Base-by-base conservation (phyloP, 2,888 invertebrate species). In the Oscheius sp. region DNA sequence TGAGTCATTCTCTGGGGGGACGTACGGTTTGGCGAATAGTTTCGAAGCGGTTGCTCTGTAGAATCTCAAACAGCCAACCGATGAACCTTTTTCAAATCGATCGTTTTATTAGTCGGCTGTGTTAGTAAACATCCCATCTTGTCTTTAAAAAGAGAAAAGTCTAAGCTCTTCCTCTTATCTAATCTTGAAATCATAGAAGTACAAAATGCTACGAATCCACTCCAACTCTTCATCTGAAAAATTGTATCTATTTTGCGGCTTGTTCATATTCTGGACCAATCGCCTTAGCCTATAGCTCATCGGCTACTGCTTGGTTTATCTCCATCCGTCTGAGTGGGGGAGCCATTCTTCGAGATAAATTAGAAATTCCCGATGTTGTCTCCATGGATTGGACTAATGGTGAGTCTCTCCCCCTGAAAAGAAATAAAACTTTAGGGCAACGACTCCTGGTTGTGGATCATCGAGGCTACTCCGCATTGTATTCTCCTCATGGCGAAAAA, bases 201-300 rank as follows among this genome's bases (percentile, higher is more conserved):
- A 75, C 75, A 4, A 57, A 46, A 15, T 72, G 73, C 31, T 78
- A 78, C 31, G 20, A 31, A 10, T 34, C 45, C 6, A 58, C 68
- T 8, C 45, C 55, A 17, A 65, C 73, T 6, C 46, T 80, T n/a
- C 68, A 64, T 33, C 55, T 80, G 15, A 73, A 71, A 23, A 71
- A 73, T 8, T 76, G 66, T 17, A 71, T 75, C 15, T 68, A 73
- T 25, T 80, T 80, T 53, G 72, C 80, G 5, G 73, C 77, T 4
- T 80, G 78, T 70, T 70, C 77, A 12, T 79, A 70, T 58, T 74
- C 76, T 3, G 80, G 80, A 25, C 80, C 80, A 2, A 75, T 80
- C 3, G 75, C 74, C 0, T 53, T 75, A 1, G 75, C 72, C 1
- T 71, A 72, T 17, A 34, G 69, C 0, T 29, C 65, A 8, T 31